phyloP scores from a whole-genome alignment of 2,888 invertebrate species.

The Trachelus troglodyta region DNA sequence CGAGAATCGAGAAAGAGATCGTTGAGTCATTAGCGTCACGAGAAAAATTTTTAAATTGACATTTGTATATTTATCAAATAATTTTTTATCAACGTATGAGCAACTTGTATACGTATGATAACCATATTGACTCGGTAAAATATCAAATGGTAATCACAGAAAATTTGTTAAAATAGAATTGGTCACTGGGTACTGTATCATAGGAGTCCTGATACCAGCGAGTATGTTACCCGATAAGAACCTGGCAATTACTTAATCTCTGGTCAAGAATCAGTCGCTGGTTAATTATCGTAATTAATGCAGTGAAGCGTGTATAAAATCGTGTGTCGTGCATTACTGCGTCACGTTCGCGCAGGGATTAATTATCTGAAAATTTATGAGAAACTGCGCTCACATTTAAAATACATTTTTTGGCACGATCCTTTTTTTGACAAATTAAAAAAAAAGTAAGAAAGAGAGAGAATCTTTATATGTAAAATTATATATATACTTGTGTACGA shows the following conservation, averaged over 20 bases:
- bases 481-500: neutral
- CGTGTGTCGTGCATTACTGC: neutral
- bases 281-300: constrained; percentile 52
- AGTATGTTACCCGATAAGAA: constrained; percentile 42
- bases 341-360: neutral
- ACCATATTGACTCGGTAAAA: neutral
- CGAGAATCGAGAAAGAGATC: neutral
- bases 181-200: neutral
- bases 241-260: constrained; percentile 54
- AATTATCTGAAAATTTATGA: constrained; percentile 3
- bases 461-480: neutral
- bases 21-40: neutral
- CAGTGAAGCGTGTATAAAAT: neutral
- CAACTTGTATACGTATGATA: neutral
- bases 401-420: neutral
- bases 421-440: neutral
- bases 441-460: neutral
- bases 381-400: neutral
- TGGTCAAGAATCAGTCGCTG: constrained; percentile 41
- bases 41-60: neutral
- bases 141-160: neutral
- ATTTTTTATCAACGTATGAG: neutral
- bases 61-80: neutral
- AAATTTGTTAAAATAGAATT: neutral
- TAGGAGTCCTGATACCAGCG: constrained; percentile 20